Evolutionary conservation across 2,113 vertebrate species (phyloP), one percentile per base, ranked within the genome.

Genomic region (Jacana jacana): DNA sequence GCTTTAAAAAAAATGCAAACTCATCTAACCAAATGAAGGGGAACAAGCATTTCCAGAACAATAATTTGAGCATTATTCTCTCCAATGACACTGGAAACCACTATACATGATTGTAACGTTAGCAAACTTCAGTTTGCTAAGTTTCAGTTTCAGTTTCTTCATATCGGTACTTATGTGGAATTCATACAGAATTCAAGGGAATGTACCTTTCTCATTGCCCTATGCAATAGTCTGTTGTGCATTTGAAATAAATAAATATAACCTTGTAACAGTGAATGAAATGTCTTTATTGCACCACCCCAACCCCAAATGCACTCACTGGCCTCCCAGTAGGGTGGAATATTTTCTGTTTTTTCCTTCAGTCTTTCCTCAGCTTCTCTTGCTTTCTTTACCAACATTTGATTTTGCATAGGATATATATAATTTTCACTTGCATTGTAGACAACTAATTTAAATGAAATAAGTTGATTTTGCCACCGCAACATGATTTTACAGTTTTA

Each of bases 321-420:
- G 4, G 16, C 6, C 4, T 60, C 3, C 18, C 10, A 58, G 9
- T 4, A 57, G 2, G 15, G 3, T 72, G 4, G 3, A 79, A 39
- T 40, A 57, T 44, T 72, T 72, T 77, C 16, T 65, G n/a, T n/a
- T n/a, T n/a, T n/a, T n/a, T 65, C 80, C 66, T 60, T 35, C 11
- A 44, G 1, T 23, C 25, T 75, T 68, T 51, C 28, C 78, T 85
- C 4, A 33, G 4, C 5, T 61, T 17, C 6, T 72, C 86, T 70
- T 13, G 2, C 10, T 78, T 73, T 63, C 28, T 54, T 81, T 75
- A 19, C 11, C 35, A 11, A 84, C 7, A 31, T 42, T 64, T 70
- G 12, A 64, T 86, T 93, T 90, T 78, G 6, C 7, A 27, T 22
- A 58, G 4, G 16, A 20, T 58, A 69, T 33, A 48, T 39, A 28